phyloP scores from a whole-genome alignment of 2,113 vertebrate genomes.

The Mola mola region DNA sequence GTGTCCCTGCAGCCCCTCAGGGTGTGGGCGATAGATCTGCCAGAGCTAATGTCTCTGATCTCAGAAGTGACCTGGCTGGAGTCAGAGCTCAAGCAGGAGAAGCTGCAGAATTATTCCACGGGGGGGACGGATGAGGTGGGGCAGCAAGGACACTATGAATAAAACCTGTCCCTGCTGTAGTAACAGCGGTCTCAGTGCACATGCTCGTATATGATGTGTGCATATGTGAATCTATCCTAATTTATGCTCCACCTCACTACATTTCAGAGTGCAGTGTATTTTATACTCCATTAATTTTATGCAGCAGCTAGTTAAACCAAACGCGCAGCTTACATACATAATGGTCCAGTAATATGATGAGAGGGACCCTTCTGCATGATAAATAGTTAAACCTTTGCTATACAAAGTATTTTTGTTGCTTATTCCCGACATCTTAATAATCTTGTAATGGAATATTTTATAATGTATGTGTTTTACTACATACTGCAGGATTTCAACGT shows the following conservation, averaged over 20 bases:
- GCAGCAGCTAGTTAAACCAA: too few relatives aligned
- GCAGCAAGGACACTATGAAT: slow-evolving; percentile 39
- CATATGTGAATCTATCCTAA: neutral
- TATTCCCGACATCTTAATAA: too few relatives aligned
- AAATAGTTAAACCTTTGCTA: too few relatives aligned
- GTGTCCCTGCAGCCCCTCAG: slow-evolving; percentile 16
- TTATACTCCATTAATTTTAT: too few relatives aligned
- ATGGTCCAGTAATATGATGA: too few relatives aligned
- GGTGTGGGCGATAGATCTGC: slow-evolving; percentile 43
- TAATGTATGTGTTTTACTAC: too few relatives aligned
- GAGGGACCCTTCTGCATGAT: too few relatives aligned
- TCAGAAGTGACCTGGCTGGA: slow-evolving; percentile 32
- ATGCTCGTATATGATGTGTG: neutral
- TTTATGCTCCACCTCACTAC: neutral
- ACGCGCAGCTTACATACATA: too few relatives aligned
- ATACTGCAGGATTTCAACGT: too few relatives aligned
- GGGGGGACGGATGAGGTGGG: slow-evolving; percentile 8
- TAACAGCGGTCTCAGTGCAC: neutral
- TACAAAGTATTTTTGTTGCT: too few relatives aligned
- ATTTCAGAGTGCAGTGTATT: slow-evolving; percentile 1
- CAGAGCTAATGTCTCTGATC: slow-evolving; percentile 44
- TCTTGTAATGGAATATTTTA: too few relatives aligned
- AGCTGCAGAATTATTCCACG: slow-evolving; percentile 46
- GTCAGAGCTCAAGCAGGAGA: slow-evolving; percentile 6
- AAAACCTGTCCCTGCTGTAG: neutral